Conservation (phyloP, 2,888 invertebrate genomes). For the Oligia fasciuncula region DNA sequence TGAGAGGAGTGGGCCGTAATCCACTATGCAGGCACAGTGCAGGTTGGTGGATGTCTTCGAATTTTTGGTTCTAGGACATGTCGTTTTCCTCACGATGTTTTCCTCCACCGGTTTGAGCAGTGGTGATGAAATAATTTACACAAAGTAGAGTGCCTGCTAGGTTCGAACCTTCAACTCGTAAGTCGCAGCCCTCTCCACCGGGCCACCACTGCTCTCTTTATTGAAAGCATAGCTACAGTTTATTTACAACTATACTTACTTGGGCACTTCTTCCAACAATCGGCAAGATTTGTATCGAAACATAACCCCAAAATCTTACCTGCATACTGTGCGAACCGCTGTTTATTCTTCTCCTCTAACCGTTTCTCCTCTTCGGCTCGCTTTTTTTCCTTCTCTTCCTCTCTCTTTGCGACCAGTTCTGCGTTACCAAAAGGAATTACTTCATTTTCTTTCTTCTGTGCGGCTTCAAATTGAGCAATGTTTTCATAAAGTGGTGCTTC, state of each 20-base stretch:
- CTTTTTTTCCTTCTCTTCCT: constrained; percentile 78
- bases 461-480: constrained; percentile 90
- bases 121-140: not conserved
- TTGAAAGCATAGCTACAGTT: not conserved
- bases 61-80: not conserved
- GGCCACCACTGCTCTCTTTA: not conserved
- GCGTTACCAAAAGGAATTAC: constrained; percentile 76
- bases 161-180: not conserved
- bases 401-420: constrained; percentile 76
- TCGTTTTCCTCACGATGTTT: not conserved
- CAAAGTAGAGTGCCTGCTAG: not conserved
- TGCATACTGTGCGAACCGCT: constrained; percentile 83
- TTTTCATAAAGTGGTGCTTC: constrained; percentile 93
- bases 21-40: not conserved
- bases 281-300: constrained; percentile 57
- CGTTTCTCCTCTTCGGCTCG: constrained; percentile 71
- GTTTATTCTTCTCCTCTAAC: constrained; percentile 81
- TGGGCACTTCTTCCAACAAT: not conserved
- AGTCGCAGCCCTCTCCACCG: not conserved
- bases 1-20: not conserved
- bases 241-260: not conserved
- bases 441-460: constrained; percentile 67
- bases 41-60: not conserved
- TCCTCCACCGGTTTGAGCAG: not conserved
- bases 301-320: constrained; percentile 85